These are phyloP conservation scores for Dolichopus griseipennis DNA, from an alignment of 2,888 invertebrate species.

Conservation along the genomic window DNA sequence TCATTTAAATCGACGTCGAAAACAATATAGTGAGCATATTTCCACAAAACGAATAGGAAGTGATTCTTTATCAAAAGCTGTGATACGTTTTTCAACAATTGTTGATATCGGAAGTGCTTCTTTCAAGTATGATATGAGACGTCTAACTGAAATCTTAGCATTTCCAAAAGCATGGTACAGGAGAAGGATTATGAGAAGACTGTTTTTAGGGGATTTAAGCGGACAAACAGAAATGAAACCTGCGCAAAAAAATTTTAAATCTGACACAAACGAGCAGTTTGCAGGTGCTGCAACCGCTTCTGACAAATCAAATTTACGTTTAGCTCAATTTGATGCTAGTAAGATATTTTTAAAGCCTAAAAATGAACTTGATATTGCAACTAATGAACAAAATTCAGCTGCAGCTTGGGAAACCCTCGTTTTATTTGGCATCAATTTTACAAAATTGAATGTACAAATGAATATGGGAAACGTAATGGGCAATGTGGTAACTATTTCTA, in stretches of 20 bases:
- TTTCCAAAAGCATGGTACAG: conserved; percentile 99
- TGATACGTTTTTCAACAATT: conserved; percentile 86
- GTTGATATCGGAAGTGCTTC: conserved; percentile 92
- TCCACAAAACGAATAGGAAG: conserved; percentile 41
- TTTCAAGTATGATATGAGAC: conserved; percentile 97
- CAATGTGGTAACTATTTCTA: conserved; percentile 63
- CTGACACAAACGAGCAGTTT: conserved; percentile 27
- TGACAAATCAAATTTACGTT: background rate
- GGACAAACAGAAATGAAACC: conserved; percentile 38
- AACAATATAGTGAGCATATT: conserved; percentile 63
- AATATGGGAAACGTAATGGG: conserved; percentile 99
- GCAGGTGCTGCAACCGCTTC: background rate
- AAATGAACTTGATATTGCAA: conserved; percentile 35
- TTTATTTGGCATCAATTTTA: conserved; percentile 91
- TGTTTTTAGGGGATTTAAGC: conserved; percentile 90
- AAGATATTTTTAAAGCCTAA: conserved; percentile 46
- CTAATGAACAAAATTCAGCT: conserved; percentile 50
- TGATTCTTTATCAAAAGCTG: conserved; percentile 67
- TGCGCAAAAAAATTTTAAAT: background rate
- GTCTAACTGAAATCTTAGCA: conserved; percentile 91
- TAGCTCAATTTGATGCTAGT: conserved; percentile 20
- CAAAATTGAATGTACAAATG: conserved; percentile 92
- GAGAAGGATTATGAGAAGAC: conserved; percentile 79
- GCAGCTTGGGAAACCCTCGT: conserved; percentile 94
- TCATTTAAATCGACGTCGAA: conserved; percentile 83